Evolutionary conservation across 2,113 vertebrate species (phyloP), one percentile per base, ranked within the genome.

Genomic region (Ammodytes marinus): DNA sequence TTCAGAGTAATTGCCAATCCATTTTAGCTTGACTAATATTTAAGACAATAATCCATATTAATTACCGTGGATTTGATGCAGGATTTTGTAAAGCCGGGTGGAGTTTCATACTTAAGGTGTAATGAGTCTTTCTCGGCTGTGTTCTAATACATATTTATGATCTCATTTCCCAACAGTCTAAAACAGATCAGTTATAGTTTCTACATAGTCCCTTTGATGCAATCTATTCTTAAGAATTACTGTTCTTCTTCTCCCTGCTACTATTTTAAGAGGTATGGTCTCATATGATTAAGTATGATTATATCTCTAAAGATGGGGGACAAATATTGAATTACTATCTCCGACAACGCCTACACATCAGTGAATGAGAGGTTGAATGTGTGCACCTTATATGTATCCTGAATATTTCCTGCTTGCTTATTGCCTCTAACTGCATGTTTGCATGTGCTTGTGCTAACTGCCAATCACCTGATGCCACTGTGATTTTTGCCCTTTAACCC

Each of bases 401-500:
- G 49, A 67, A 66, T 88, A 37, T 74, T n/a, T 86, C 79, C 91
- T 40, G 93, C 96, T 94, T 94, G 90, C 95, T 95, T 86, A 70
- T 42, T 90, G 92, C 94, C 27, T 94, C 96, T 98, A 97, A 98
- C 95, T 96, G 98, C 98, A 98, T 97, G 97, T 91, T 85, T 94
- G 97, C 98, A 97, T 97, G 97, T 96, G 98, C 98, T 96, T 97
- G 95, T 96, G 96, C 98, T 96, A 90, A 96, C 92, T 92, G 97
- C 97, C 96, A 96, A 94, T 96, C 97, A 96, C 97, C 97, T 96
- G 80, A 97, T 93, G 94, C 97, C 97, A 97, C 97, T 97, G 92
- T 94, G 94, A 97, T 97, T 96, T 99, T 95, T 99, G 95, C 97
- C 97, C 96, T 98, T 97, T 97, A 96, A 98, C 97, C 96, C 96